phyloP scores from a whole-genome alignment of 2,888 invertebrate species.

The Macaria notata region DNA sequence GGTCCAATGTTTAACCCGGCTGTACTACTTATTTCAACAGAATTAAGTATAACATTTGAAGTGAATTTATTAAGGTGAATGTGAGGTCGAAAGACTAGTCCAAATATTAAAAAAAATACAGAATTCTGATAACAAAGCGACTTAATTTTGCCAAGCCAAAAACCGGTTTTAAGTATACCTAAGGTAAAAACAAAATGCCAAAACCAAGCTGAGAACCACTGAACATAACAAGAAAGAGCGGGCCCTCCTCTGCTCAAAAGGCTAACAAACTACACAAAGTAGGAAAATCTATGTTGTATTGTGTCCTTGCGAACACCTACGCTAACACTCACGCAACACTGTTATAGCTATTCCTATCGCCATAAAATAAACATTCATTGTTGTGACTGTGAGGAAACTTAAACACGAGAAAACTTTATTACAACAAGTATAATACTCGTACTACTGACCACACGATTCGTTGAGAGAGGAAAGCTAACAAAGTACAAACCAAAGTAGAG shows the following conservation, averaged over 20 bases:
- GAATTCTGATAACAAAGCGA: slow-evolving; percentile 8
- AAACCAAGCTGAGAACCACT: background rate
- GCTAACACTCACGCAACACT: background rate
- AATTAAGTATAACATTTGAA: too few species aligned
- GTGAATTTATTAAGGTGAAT: too few species aligned
- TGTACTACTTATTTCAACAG: too few species aligned
- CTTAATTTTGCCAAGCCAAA: background rate
- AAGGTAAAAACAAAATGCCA: background rate
- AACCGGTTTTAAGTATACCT: slow-evolving; percentile 6
- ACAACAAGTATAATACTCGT: background rate
- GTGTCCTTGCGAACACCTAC: background rate
- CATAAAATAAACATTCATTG: too few species aligned
- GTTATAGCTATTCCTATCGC: background rate
- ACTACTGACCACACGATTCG: slow-evolving; percentile 2
- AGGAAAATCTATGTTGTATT: too few species aligned
- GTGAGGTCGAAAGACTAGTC: background rate
- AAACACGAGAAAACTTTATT: background rate
- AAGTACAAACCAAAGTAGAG: slow-evolving; percentile 2
- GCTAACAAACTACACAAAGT: too few species aligned
- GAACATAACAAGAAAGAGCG: background rate
- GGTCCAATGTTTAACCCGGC: too few species aligned
- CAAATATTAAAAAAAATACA: slow-evolving; percentile 10
- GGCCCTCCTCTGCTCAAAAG: background rate
- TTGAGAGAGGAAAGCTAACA: slow-evolving; percentile 7
- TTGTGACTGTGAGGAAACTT: background rate